Percentiles rank a stretch among this genome's conserved stretches.
Conservation (phyloP, 2,797 vertebrate species). For the Parauchenoglanis punctatus region DNA sequence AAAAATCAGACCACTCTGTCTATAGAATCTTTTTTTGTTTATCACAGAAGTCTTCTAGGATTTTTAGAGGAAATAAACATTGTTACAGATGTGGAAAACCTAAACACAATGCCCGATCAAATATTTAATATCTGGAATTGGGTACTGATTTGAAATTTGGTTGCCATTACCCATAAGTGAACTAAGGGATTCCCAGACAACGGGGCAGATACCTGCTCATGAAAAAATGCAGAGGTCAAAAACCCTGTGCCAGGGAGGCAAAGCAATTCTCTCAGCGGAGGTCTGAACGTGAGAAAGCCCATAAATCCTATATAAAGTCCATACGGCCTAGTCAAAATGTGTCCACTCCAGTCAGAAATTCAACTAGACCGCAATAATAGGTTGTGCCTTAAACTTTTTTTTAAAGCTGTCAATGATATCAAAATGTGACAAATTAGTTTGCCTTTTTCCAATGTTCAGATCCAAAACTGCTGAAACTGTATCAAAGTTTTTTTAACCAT, state of each 20-base stretch:
- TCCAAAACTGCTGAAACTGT: constrained; percentile 33
- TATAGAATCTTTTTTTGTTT: constrained; percentile 10
- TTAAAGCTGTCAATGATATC: constrained; percentile 8
- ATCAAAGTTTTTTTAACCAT: constrained; percentile 45
- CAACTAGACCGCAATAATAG: not conserved
- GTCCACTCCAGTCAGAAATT: constrained; percentile 4
- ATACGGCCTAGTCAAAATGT: constrained; percentile 12
- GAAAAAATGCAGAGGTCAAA: constrained; percentile 24
- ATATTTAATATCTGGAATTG: not conserved
- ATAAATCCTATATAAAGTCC: constrained; percentile 30
- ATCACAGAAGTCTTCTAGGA: constrained; percentile 9
- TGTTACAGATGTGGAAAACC: constrained; percentile 8
- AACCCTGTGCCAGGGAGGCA: constrained; percentile 6
- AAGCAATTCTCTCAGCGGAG: constrained; percentile 7
- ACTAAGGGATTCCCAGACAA: not conserved
- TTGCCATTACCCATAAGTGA: not conserved
- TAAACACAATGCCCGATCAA: not conserved
- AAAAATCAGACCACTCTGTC: not conserved
- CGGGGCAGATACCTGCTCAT: constrained; percentile 17
- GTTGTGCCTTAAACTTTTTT: constrained; percentile 1
- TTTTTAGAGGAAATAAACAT: not conserved
- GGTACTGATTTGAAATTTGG: not conserved
- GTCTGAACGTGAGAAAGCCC: constrained; percentile 25
- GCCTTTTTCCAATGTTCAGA: constrained; percentile 11
- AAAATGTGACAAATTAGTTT: constrained; percentile 47